phyloP scores from a whole-genome alignment of 2,113 vertebrate genomes.

The Percina caprodes region DNA sequence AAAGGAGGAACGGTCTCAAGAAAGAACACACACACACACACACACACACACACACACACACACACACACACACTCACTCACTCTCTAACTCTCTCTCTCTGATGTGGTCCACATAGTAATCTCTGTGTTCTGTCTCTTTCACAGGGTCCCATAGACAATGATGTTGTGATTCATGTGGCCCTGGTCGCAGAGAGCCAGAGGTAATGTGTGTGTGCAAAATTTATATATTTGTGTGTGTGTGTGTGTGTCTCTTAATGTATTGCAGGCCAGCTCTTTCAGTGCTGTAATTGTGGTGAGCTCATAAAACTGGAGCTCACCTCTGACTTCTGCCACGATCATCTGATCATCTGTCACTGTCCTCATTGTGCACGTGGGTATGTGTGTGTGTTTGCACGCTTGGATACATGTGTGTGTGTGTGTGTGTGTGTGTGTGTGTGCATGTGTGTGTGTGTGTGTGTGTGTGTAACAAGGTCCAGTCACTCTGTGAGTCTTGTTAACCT shows the following conservation, averaged over 20 bases:
- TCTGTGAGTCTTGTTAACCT: constrained; percentile 58
- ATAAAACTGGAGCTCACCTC: constrained; percentile 34
- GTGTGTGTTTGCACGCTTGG: not conserved
- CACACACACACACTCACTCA: not conserved
- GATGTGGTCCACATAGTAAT: not conserved
- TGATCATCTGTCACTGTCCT: constrained; percentile 34
- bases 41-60: not conserved
- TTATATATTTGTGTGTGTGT: constrained; percentile 1
- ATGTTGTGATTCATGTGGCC: constrained; percentile 93
- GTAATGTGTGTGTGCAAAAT: constrained; percentile 77
- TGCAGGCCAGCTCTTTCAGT: constrained; percentile 6
- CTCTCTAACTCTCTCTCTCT: too few species aligned
- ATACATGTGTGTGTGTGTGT: not conserved
- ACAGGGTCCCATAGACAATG: constrained; percentile 97
- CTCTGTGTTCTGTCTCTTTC: constrained; percentile 47
- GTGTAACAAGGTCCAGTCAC: constrained; percentile 41
- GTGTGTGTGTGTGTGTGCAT: not conserved
- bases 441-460: not conserved
- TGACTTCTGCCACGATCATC: constrained; percentile 45
- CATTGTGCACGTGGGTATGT: not conserved
- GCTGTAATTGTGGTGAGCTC: constrained; percentile 38
- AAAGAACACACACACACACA: not conserved
- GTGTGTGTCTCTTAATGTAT: constrained; percentile 17
- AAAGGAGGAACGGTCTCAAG: not conserved
- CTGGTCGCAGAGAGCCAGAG: constrained; percentile 97